Percentiles rank a stretch among this genome's conserved stretches.
Evolutionary conservation across 2,888 invertebrate species (phyloP).

Genomic region (Ormia ochracea): DNA sequence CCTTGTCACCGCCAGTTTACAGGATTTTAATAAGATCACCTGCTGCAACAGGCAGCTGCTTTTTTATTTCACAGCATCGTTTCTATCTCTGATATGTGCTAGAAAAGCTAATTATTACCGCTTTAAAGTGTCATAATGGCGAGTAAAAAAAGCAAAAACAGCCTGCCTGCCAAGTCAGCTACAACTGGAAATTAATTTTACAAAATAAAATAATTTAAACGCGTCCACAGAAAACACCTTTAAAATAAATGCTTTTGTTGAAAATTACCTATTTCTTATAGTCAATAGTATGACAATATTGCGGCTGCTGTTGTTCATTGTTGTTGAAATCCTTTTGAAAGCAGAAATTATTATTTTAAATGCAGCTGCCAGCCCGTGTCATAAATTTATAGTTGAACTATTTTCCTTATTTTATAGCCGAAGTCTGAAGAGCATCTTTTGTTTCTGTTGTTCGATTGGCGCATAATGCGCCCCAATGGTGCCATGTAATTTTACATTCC

Average conservation of each 20-base stretch:
- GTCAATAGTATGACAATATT: background rate
- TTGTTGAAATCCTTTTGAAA: background rate
- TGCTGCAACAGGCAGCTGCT: constrained; percentile 3
- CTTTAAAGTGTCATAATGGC: constrained; percentile 7
- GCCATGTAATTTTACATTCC: background rate
- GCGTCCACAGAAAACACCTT: background rate
- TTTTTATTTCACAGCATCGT: background rate
- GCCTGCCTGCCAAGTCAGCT: background rate
- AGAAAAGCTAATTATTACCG: constrained; percentile 39
- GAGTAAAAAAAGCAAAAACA: constrained; percentile 7
- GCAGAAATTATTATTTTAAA: constrained; percentile 4
- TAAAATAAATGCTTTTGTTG: background rate
- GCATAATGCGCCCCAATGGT: background rate
- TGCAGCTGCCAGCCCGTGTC: constrained; percentile 20
- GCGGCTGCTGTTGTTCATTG: background rate
- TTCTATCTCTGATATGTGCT: background rate
- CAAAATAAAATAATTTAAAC: too few relatives aligned
- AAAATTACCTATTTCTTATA: background rate
- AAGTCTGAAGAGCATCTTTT: background rate
- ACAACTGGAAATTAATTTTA: too few relatives aligned
- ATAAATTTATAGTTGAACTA: constrained; percentile 26
- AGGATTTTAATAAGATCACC: constrained; percentile 22
- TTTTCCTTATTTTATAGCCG: background rate
- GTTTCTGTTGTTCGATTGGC: background rate
- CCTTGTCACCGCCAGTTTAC: constrained; percentile 27